Conservation (phyloP, 2,888 invertebrate genomes). For the Perithous albicinctus region DNA sequence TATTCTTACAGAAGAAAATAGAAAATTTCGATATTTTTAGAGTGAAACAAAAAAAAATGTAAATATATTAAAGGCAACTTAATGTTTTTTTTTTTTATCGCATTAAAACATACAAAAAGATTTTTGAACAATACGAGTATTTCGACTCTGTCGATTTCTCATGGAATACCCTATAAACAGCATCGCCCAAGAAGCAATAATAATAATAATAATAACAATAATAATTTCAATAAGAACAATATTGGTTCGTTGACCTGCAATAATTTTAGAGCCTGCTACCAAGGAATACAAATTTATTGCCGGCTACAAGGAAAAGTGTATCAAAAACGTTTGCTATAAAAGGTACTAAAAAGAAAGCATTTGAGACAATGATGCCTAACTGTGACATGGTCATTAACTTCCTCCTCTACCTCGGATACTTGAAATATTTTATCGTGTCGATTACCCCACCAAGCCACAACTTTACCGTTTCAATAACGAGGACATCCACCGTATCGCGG, state of each 20-base stretch:
- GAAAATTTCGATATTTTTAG: too few relatives aligned
- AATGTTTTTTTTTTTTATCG: too few relatives aligned
- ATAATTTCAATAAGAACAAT: background rate
- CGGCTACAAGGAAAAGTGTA: background rate
- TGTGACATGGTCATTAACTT: background rate
- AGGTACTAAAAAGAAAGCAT: background rate
- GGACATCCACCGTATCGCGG: background rate
- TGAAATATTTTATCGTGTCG: constrained; percentile 18
- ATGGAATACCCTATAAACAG: too few relatives aligned
- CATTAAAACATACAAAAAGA: too few relatives aligned
- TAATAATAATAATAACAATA: background rate
- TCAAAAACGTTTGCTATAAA: background rate
- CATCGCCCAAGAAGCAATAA: too few relatives aligned
- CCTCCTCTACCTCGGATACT: background rate
- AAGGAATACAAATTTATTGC: background rate
- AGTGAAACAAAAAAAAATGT: too few relatives aligned
- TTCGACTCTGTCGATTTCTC: too few relatives aligned
- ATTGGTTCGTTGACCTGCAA: background rate
- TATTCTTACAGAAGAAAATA: too few relatives aligned
- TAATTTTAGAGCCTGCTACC: background rate
- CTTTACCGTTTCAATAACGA: constrained; percentile 18
- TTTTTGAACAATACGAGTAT: too few relatives aligned
- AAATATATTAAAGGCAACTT: too few relatives aligned
- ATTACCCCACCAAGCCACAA: background rate
- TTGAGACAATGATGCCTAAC: background rate